These are phyloP conservation scores for Clistopyga incitator DNA, from an alignment of 2,888 invertebrate species.

Conservation along the genomic window DNA sequence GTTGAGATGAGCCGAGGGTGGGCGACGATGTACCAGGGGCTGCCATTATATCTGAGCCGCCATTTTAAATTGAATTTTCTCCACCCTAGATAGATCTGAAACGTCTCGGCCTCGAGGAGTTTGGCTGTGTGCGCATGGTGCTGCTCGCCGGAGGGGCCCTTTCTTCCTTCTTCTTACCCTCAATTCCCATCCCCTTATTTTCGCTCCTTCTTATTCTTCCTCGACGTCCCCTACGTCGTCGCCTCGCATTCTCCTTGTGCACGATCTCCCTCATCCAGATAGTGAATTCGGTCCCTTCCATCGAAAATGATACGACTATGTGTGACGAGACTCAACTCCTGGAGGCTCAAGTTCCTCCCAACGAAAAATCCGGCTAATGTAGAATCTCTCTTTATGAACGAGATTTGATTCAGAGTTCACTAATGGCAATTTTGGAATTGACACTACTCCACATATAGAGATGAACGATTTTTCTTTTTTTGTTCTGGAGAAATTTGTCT, in stretches of 20 bases:
- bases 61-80: constrained; percentile 84
- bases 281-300: constrained; percentile 62
- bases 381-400: neutral
- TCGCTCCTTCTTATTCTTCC: constrained; percentile 62
- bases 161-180: constrained; percentile 68
- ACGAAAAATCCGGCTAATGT: constrained; percentile 33
- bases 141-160: constrained; percentile 68
- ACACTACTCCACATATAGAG: neutral
- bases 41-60: constrained; percentile 84
- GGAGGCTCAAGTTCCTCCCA: constrained; percentile 45
- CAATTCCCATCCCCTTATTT: constrained; percentile 56
- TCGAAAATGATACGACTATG: constrained; percentile 54
- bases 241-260: constrained; percentile 69
- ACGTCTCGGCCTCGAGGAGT: constrained; percentile 75
- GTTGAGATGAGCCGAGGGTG: constrained; percentile 81
- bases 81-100: constrained; percentile 83
- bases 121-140: constrained; percentile 63
- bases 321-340: neutral
- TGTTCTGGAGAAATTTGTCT: neutral
- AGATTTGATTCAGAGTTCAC: neutral
- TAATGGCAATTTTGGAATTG: neutral
- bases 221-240: constrained; percentile 58
- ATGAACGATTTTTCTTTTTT: neutral
- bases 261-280: constrained; percentile 72
- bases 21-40: constrained; percentile 83